Evolutionary conservation across 2,797 vertebrate genomes (phyloP).

Genomic region (Echeneis naucrates): DNA sequence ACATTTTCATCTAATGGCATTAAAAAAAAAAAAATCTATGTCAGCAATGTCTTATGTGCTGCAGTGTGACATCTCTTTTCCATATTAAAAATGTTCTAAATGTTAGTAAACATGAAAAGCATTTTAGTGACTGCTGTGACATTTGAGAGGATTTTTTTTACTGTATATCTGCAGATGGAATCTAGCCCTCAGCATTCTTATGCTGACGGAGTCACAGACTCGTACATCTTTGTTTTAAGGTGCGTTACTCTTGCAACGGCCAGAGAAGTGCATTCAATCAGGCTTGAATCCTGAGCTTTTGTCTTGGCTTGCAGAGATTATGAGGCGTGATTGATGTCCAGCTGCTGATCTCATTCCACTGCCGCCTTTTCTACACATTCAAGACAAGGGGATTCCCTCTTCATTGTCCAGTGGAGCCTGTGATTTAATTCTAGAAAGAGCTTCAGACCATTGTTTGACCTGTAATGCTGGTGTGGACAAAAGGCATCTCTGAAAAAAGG

Average conservation of each 20-base stretch:
- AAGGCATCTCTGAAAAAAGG: constrained; percentile 65
- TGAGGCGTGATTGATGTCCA: constrained; percentile 51
- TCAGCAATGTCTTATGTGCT: no score
- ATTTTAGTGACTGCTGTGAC: no score
- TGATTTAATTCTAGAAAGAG: constrained; percentile 55
- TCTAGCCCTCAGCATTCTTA: constrained; percentile 18
- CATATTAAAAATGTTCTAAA: no score
- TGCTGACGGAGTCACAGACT: constrained; percentile 13
- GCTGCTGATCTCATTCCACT: constrained; percentile 64
- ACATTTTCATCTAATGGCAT: no score
- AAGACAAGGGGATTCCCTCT: constrained; percentile 70
- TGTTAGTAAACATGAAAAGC: no score
- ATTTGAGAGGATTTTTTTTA: no score
- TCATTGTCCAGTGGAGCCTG: constrained; percentile 44
- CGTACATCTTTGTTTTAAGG: constrained; percentile 12
- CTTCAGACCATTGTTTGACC: constrained; percentile 70
- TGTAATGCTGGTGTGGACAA: constrained; percentile 57
- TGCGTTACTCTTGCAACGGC: constrained; percentile 27
- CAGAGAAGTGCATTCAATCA: constrained; percentile 40
- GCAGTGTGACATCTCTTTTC: no score
- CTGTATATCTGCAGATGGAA: constrained; percentile 11
- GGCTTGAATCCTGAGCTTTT: constrained; percentile 56
- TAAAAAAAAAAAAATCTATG: no score
- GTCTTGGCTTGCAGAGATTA: constrained; percentile 45
- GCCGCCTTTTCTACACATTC: constrained; percentile 56